A percentile compares a stretch with the other conserved stretches of the same genome.
These are phyloP conservation scores for Ophion ventricosus DNA, from an alignment of 2,888 invertebrate species.

Conservation along the genomic window DNA sequence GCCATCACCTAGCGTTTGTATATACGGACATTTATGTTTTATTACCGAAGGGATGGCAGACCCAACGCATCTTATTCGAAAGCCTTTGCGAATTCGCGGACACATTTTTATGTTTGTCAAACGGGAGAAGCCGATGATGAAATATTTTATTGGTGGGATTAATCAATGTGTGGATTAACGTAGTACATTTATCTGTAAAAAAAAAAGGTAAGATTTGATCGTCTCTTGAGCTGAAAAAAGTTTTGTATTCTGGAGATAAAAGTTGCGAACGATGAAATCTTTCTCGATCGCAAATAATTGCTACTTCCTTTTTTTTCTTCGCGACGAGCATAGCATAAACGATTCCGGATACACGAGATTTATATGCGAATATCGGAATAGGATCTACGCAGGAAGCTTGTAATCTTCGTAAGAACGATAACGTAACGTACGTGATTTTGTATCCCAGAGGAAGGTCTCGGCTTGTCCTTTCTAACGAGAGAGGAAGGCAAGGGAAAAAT, in stretches of 20 bases:
- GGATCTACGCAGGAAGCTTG: slow-evolving; percentile 13
- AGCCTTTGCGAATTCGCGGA: slow-evolving; percentile 16
- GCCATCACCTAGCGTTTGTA: slow-evolving; percentile 13
- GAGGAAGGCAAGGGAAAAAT: neutral
- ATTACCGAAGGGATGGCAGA: neutral
- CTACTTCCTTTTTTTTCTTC: neutral
- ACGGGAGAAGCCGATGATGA: neutral
- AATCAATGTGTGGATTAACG: neutral
- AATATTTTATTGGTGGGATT: neutral
- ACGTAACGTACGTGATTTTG: slow-evolving; percentile 1
- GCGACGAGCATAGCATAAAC: neutral
- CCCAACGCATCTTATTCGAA: slow-evolving; percentile 10
- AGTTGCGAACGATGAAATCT: neutral
- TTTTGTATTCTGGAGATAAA: neutral
- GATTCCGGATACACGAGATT: slow-evolving; percentile 2
- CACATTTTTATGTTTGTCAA: neutral
- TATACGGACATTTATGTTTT: neutral
- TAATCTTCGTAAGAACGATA: slow-evolving; percentile 28
- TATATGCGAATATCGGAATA: neutral
- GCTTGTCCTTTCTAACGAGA: slow-evolving; percentile 34
- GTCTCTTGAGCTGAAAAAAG: too few relatives aligned
- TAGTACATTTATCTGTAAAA: neutral
- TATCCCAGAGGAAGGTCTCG: slow-evolving; percentile 1
- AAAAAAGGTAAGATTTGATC: too few relatives aligned
- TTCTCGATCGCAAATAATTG: neutral